Conservation (phyloP, 1,140 invertebrate species). For the Drosophila leontia region DNA sequence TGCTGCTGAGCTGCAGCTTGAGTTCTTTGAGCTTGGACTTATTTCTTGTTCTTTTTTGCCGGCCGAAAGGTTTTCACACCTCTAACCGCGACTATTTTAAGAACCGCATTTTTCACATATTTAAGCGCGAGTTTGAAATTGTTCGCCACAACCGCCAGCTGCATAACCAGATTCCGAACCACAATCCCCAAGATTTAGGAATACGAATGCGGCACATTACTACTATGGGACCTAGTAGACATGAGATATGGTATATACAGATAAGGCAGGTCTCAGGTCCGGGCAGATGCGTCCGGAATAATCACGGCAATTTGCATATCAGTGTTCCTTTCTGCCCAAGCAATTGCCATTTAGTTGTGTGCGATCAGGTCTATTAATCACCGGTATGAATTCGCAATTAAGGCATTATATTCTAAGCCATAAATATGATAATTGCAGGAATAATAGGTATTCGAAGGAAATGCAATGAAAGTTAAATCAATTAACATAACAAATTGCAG, state of each 20-base stretch:
- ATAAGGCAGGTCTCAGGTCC: conserved; percentile 4
- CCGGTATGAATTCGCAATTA: not conserved
- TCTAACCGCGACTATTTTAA: conserved; percentile 55
- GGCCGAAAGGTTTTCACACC: conserved; percentile 60
- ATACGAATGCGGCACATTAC: not conserved
- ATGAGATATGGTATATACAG: not conserved
- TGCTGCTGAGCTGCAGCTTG: not conserved
- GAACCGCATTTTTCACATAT: conserved; percentile 60
- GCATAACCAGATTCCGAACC: conserved; percentile 34
- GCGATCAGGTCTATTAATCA: conserved; percentile 28
- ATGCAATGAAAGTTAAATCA: not conserved
- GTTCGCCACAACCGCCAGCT: conserved; percentile 41
- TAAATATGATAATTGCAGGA: conserved; percentile 29
- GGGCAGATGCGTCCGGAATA: conserved; percentile 23
- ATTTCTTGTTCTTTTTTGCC: conserved; percentile 1
- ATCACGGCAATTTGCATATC: conserved; percentile 2
- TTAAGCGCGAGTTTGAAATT: conserved; percentile 61
- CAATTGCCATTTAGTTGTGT: conserved; percentile 1
- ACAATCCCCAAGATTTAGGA: conserved; percentile 4
- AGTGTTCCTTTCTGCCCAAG: conserved; percentile 2
- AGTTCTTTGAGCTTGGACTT: conserved; percentile 2
- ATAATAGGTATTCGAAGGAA: conserved; percentile 4
- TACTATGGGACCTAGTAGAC: not conserved
- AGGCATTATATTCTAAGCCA: not conserved
- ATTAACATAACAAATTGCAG: conserved; percentile 5